Percentiles rank a stretch among this genome's conserved stretches.
Evolutionary conservation across 2,113 vertebrate genomes (phyloP).

Genomic region (Halichoerus grypus): DNA sequence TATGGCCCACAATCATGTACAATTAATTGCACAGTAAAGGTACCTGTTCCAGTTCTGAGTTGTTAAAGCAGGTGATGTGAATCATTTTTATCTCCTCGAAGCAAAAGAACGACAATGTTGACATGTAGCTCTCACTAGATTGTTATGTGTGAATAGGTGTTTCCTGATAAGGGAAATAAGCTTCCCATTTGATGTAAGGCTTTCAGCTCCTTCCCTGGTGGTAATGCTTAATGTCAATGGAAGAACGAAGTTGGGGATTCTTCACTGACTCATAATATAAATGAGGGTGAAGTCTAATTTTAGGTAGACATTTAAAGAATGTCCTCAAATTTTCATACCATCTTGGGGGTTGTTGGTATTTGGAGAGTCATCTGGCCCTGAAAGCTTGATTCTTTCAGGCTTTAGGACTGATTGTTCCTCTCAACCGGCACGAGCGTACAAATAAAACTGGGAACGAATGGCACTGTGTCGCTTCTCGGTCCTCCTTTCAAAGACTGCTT

Average conservation of each 20-base stretch:
- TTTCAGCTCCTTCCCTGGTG: background rate
- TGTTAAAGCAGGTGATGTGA: background rate
- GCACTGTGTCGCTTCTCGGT: background rate
- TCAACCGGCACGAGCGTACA: background rate
- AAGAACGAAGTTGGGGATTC: background rate
- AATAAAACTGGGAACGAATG: background rate
- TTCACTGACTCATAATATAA: background rate
- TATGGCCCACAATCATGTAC: background rate
- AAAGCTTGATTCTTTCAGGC: background rate
- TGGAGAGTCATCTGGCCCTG: background rate
- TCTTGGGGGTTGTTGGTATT: background rate
- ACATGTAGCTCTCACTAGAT: background rate
- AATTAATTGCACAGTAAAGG: background rate
- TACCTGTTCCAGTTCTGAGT: background rate
- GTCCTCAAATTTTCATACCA: background rate
- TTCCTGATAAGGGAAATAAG: background rate
- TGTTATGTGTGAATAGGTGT: background rate
- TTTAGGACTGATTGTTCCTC: background rate
- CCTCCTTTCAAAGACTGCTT: background rate
- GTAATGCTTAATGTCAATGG: background rate
- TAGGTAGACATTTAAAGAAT: background rate
- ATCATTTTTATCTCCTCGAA: slow-evolving; percentile 35
- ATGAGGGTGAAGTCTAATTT: background rate
- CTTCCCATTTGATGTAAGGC: background rate
- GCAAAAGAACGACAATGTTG: background rate